These are phyloP conservation scores for Phallusia fumigata DNA, from an alignment of 23 tunicate species.

Conservation along the genomic window DNA sequence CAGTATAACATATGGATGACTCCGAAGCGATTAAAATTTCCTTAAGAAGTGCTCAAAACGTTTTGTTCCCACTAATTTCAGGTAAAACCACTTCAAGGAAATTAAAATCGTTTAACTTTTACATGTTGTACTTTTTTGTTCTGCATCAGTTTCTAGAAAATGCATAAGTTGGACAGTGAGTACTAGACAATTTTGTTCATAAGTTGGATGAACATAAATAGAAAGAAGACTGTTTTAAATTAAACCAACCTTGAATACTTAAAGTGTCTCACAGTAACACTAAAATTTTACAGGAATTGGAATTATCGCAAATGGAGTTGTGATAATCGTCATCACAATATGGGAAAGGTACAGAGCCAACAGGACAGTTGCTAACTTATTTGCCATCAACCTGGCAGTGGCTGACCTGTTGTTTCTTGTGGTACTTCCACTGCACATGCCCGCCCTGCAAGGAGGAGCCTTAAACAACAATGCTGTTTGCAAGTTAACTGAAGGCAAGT, in stretches of 20 bases:
- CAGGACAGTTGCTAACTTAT: constrained; percentile 73
- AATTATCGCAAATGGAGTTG: constrained; percentile 63
- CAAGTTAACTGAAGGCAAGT: constrained; percentile 64
- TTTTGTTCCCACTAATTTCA: neutral
- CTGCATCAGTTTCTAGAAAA: too few relatives aligned
- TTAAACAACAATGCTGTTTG: constrained; percentile 22
- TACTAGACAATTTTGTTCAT: too few relatives aligned
- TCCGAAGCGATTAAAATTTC: neutral
- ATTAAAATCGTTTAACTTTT: too few relatives aligned
- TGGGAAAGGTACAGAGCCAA: constrained; percentile 62
- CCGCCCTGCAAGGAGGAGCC: constrained; percentile 27
- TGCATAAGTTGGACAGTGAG: too few relatives aligned
- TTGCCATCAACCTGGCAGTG: constrained; percentile 73
- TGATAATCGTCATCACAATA: constrained; percentile 48
- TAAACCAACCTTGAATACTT: too few relatives aligned
- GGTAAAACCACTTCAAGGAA: neutral
- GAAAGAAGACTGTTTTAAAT: too few relatives aligned
- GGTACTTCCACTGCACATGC: constrained; percentile 71
- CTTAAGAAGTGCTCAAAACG: neutral
- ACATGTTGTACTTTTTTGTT: too few relatives aligned
- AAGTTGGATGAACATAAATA: too few relatives aligned
- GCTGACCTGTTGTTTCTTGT: constrained; percentile 79
- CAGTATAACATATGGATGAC: neutral
- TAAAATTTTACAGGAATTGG: constrained; percentile 53
- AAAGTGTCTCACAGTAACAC: too few relatives aligned